These are phyloP conservation scores for Altica lythri DNA, from an alignment of 2,888 invertebrate species.

Conservation along the genomic window DNA sequence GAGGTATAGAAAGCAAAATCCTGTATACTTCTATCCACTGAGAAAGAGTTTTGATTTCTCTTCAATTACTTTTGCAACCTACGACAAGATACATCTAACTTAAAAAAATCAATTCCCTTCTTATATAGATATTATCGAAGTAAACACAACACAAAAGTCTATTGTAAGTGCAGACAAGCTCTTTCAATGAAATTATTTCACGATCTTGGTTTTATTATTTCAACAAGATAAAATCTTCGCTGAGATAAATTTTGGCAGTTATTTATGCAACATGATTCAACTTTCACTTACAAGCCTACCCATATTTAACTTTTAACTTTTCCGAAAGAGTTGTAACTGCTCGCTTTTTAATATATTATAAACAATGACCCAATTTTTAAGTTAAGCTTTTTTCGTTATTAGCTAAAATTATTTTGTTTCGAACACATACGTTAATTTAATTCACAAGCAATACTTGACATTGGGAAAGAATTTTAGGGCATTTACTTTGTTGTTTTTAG, in stretches of 20 bases:
- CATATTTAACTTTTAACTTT: conserved; percentile 12
- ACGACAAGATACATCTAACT: background rate
- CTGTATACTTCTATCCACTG: too few species aligned
- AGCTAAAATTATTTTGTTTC: too few species aligned
- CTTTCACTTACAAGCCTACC: conserved; percentile 19
- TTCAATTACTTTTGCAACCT: too few species aligned
- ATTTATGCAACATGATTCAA: conserved; percentile 12
- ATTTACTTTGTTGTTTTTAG: too few species aligned
- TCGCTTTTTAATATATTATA: background rate
- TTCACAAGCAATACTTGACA: too few species aligned
- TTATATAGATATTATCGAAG: conserved; percentile 10
- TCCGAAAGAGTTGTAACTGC: background rate
- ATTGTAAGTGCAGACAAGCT: conserved; percentile 9
- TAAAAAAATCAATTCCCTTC: conserved; percentile 1
- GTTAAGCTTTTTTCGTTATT: background rate
- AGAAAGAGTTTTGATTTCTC: too few species aligned
- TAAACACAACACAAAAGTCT: conserved; percentile 12
- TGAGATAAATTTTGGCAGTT: conserved; percentile 14
- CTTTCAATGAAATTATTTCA: conserved; percentile 14
- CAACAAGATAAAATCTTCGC: conserved; percentile 15
- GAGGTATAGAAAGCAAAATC: too few species aligned
- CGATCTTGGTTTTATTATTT: conserved; percentile 18
- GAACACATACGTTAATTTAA: too few species aligned
- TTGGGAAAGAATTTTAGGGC: too few species aligned
- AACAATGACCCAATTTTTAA: conserved; percentile 1